Evolutionary conservation across 2,888 invertebrate species (phyloP), one percentile per base, ranked within the genome.

Genomic region (Melinopterus prodromus): DNA sequence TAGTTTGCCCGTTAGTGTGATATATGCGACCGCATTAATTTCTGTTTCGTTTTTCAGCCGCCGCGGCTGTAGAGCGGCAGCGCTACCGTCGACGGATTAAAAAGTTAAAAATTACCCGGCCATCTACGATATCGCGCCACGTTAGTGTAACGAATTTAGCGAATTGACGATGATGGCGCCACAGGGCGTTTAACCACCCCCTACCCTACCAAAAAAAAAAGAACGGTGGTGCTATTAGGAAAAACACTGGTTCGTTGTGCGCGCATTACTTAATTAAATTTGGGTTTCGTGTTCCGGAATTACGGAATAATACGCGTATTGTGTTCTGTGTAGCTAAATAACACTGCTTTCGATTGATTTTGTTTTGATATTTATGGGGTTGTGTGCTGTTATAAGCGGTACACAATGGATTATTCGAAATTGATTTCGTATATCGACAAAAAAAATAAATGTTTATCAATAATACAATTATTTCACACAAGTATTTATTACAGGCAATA

Each of bases 11-110:
- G 53, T 53, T 53, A 53, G 53, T 53, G 53, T 53, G 53, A 53
- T 53, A 53, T 53, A 53, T 53, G 53, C 53, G 53, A 53, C 53
- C 53, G 53, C 53, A 53, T 53, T 53, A 53, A 53, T 53, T 53
- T 53, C 53, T 53, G 53, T 53, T 53, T 53, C 53, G 53, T 53
- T 53, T 53, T 53, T n/a, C n/a, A n/a, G 53, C 5, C 1, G 53
- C 53, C 53, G 53, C 53, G 12, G 53, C 53, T 9, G 53, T 9
- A 12, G 53, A 12, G 53, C 53, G 53, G 53, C 53, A 6, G 53
- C 53, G 53, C 53, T 53, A 53, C 53, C 7, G 53, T 53, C 9
- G 53, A 7, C 53, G 53, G 53, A 53, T 53, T 53, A 53, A 53
- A 53, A 53, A 53, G 53, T 53, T 53, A 53, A 53, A 53, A 53